phyloP scores from a whole-genome alignment of 2,888 invertebrate genomes.

The Zygaena filipendulae region DNA sequence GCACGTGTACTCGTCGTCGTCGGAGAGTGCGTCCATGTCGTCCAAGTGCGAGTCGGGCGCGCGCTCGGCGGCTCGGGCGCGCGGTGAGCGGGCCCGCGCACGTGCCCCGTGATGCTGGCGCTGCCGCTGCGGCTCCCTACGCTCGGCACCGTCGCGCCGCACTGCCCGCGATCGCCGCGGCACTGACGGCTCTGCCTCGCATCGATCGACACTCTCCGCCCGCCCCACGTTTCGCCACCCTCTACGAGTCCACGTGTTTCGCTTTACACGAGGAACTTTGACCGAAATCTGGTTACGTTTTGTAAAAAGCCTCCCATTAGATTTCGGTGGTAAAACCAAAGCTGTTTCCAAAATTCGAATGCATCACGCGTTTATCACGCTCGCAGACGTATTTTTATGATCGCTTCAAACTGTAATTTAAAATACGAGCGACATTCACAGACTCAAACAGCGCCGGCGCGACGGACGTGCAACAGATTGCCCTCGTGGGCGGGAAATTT shows the following conservation, averaged over 20 bases:
- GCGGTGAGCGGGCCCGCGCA: slow-evolving; percentile 47
- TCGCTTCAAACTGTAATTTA: no score
- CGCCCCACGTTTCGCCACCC: slow-evolving; percentile 31
- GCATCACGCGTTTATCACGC: neutral
- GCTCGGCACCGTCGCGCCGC: slow-evolving; percentile 37
- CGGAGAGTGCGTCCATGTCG: slow-evolving; percentile 64
- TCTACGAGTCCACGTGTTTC: slow-evolving; percentile 22
- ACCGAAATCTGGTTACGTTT: no score
- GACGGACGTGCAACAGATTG: slow-evolving; percentile 54
- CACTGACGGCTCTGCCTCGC: slow-evolving; percentile 36
- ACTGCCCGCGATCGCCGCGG: slow-evolving; percentile 59
- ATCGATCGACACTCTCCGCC: slow-evolving; percentile 38
- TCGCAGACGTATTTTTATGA: no score
- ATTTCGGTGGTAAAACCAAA: neutral
- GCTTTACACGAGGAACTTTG: slow-evolving; percentile 1
- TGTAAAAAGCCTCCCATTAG: slow-evolving; percentile 16
- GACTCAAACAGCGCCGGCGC: slow-evolving; percentile 58
- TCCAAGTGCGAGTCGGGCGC: slow-evolving; percentile 25
- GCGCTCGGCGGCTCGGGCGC: slow-evolving; percentile 26
- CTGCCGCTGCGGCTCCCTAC: slow-evolving; percentile 32
- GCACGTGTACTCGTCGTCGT: slow-evolving; percentile 59
- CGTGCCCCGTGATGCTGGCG: slow-evolving; percentile 44
- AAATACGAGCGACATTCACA: no score
- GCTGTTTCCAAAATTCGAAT: neutral
- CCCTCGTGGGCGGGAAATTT: slow-evolving; percentile 51